Evolutionary conservation across 2,797 vertebrate genomes (phyloP).

Genomic region (Tapera naevia): DNA sequence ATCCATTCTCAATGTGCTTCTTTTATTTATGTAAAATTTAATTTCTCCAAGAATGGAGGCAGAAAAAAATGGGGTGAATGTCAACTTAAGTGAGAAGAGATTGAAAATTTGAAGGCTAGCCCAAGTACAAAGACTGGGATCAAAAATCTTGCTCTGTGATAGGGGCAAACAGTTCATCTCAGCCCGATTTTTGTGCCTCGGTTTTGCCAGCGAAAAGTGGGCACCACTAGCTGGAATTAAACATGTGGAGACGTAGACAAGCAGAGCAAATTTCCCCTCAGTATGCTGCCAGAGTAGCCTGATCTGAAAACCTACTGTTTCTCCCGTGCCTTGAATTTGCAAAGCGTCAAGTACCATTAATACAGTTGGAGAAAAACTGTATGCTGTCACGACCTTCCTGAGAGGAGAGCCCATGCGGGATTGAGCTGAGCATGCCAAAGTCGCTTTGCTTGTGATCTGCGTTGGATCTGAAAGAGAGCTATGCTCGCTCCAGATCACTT

Average conservation of each 20-base stretch:
- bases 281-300: neutral
- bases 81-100: neutral
- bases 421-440: neutral
- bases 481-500: neutral
- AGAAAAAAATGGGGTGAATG: slow-evolving; percentile 22
- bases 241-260: rapidly evolving
- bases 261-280: neutral
- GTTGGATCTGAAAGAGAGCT: neutral
- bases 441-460: neutral
- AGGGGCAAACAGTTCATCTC: neutral
- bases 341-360: neutral
- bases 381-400: neutral
- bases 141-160: neutral
- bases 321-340: neutral
- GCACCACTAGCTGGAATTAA: neutral
- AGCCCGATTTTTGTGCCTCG: neutral
- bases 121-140: neutral
- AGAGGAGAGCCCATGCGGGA: neutral
- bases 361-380: neutral
- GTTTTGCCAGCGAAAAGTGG: neutral
- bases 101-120: neutral
- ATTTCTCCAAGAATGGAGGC: slow-evolving; percentile 37
- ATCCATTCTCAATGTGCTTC: slow-evolving; percentile 59
- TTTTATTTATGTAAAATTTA: slow-evolving; percentile 70
- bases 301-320: neutral